These are phyloP conservation scores for Mus minutoides DNA, from an alignment of 2,797 vertebrate genomes.

Conservation along the genomic window DNA sequence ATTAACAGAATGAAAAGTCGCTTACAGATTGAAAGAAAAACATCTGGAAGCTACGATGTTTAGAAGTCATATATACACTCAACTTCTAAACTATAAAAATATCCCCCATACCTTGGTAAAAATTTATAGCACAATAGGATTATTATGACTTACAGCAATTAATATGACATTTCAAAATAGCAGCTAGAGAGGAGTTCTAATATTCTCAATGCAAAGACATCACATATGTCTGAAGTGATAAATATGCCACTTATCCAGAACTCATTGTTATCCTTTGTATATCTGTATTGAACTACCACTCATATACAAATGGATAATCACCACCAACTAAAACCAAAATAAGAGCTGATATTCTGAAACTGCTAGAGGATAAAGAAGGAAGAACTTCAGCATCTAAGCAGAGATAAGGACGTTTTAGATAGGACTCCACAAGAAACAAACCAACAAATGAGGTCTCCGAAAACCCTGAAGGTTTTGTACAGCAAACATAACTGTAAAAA, in stretches of 20 bases:
- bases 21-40: background rate
- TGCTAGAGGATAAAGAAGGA: background rate
- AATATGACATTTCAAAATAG: background rate
- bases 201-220: background rate
- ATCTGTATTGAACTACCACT: background rate
- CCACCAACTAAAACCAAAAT: background rate
- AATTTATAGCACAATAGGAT: background rate
- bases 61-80: background rate
- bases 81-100: background rate
- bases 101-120: background rate
- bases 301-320: background rate
- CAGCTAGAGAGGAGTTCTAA: background rate
- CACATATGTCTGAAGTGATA: background rate
- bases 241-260: background rate
- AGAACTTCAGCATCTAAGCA: background rate
- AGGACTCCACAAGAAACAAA: background rate
- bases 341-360: background rate
- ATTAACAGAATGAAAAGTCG: background rate
- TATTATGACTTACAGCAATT: background rate
- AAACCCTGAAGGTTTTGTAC: background rate
- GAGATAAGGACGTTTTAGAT: background rate
- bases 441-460: background rate
- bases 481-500: background rate
- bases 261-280: background rate
- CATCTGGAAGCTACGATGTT: background rate